Evolutionary conservation across 2,888 invertebrate genomes (phyloP).

Genomic region (Caradrina kadenii): DNA sequence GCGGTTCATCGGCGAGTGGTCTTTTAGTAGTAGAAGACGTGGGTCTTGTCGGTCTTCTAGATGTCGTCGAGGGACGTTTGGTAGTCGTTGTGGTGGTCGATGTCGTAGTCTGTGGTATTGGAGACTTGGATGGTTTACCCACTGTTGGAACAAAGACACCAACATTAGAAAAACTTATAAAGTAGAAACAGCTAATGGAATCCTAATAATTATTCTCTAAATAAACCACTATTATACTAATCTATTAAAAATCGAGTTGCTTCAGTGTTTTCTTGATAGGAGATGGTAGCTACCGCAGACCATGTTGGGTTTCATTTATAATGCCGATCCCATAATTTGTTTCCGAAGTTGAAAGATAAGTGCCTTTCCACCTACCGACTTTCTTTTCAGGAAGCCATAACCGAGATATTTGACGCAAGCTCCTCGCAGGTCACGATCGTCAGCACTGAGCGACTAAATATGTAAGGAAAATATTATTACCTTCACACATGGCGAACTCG

Average conservation of each 20-base stretch:
- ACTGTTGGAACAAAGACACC: constrained; percentile 43
- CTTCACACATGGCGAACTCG: constrained; percentile 92
- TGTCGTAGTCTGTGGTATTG: constrained; percentile 66
- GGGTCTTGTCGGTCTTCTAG: constrained; percentile 60
- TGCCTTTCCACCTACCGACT: neutral
- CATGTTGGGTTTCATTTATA: neutral
- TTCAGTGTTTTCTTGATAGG: neutral
- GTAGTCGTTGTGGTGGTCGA: constrained; percentile 66
- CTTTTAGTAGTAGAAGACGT: constrained; percentile 72
- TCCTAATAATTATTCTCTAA: too few species aligned
- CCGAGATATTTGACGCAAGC: too few species aligned
- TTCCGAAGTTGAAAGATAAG: neutral
- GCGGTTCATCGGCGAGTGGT: constrained; percentile 72
- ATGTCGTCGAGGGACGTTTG: constrained; percentile 61
- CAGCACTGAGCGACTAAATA: too few species aligned
- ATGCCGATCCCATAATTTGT: neutral
- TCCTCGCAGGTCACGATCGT: too few species aligned
- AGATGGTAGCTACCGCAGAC: neutral
- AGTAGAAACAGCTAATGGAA: neutral
- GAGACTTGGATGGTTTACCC: constrained; percentile 77
- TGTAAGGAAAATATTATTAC: constrained; percentile 63
- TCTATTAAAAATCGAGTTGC: neutral
- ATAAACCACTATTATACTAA: neutral
- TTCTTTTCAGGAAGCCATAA: neutral
- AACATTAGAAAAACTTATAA: neutral